These are phyloP conservation scores for Limulus polyphemus DNA, from an alignment of 2,888 invertebrate genomes.

Conservation along the genomic window DNA sequence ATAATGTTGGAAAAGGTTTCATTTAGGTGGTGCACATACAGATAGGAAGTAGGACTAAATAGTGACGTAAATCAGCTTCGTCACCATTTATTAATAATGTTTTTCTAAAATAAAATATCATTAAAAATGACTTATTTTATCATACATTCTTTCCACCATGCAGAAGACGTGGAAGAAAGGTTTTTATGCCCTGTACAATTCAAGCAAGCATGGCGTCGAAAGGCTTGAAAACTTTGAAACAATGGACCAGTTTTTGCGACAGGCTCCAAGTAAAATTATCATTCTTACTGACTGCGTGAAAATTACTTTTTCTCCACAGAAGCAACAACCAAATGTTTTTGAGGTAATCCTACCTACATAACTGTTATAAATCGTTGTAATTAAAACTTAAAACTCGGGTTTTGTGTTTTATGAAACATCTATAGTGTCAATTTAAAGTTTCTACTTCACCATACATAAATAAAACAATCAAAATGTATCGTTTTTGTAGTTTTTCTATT, in stretches of 20 bases:
- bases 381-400: not conserved
- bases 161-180: constrained; percentile 77
- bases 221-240: constrained; percentile 72
- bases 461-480: too few species aligned
- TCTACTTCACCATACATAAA: too few species aligned
- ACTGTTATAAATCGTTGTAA: not conserved
- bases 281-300: constrained; percentile 78
- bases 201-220: constrained; percentile 72
- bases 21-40: too few species aligned
- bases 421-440: too few species aligned
- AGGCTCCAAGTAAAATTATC: constrained; percentile 44
- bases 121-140: too few species aligned
- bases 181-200: constrained; percentile 60
- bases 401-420: not conserved
- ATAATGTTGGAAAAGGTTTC: too few species aligned
- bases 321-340: constrained; percentile 38
- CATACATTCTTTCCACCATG: too few species aligned
- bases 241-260: constrained; percentile 43
- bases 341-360: constrained; percentile 35
- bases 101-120: too few species aligned
- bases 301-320: constrained; percentile 42
- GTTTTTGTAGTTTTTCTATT: too few species aligned
- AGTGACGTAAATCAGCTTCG: too few species aligned
- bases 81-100: too few species aligned
- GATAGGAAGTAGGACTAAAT: too few species aligned